These are phyloP conservation scores for Pandion haliaetus DNA, from an alignment of 2,113 vertebrate species.

Conservation along the genomic window DNA sequence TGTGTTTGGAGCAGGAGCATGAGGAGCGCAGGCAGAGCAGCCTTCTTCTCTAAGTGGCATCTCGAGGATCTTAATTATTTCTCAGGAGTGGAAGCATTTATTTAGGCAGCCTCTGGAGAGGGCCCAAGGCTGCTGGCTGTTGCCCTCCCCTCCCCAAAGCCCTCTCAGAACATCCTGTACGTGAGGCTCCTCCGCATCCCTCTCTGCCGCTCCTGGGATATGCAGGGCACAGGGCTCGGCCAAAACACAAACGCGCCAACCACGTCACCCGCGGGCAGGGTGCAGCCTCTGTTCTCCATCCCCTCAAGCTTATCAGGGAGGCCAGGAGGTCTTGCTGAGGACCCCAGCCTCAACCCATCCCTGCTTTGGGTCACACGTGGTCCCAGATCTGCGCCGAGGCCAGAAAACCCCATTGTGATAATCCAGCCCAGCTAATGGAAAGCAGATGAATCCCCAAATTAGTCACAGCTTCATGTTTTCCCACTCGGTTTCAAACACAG, in stretches of 20 bases:
- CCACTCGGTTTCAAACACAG: background rate
- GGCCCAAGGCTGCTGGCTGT: background rate
- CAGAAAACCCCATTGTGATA: background rate
- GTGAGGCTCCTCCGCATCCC: background rate
- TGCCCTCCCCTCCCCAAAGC: background rate
- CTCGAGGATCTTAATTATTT: constrained; percentile 18
- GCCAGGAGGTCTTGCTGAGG: accelerated
- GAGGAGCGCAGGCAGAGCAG: background rate
- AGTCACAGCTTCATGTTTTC: constrained; percentile 9
- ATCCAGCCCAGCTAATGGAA: background rate
- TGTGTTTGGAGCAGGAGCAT: background rate
- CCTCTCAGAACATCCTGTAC: background rate
- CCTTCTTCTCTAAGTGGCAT: background rate
- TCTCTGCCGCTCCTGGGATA: background rate
- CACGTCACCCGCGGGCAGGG: background rate
- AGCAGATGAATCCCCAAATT: constrained; percentile 13
- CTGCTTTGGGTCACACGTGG: background rate
- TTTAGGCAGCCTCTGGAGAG: background rate
- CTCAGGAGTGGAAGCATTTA: constrained; percentile 27
- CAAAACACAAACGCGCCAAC: background rate
- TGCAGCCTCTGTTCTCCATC: background rate
- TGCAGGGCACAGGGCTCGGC: background rate
- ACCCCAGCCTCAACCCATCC: background rate
- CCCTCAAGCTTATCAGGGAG: background rate
- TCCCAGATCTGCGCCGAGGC: background rate